These are phyloP conservation scores for Ceraclea dissimilis DNA, from an alignment of 2,888 invertebrate species.

Conservation along the genomic window DNA sequence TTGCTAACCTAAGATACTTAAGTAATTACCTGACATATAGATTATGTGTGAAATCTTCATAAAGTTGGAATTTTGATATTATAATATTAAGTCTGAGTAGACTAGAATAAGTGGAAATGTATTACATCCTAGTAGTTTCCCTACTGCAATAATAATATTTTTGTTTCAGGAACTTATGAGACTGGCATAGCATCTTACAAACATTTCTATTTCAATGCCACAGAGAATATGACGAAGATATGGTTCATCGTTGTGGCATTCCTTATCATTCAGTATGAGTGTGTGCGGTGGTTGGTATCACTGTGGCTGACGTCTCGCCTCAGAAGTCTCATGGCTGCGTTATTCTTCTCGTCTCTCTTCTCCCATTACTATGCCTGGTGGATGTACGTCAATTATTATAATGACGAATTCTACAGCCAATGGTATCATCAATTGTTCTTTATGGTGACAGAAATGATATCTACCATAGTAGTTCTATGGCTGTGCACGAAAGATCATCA, in stretches of 20 bases:
- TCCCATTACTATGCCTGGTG: slow-evolving; percentile 66
- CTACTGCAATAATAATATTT: no score
- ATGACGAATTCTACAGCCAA: slow-evolving; percentile 61
- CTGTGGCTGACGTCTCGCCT: slow-evolving; percentile 46
- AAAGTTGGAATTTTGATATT: no score
- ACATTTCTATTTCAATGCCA: slow-evolving; percentile 64
- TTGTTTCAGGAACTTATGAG: slow-evolving; percentile 53
- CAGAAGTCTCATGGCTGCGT: slow-evolving; percentile 52
- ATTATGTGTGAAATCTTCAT: no score
- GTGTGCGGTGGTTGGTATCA: slow-evolving; percentile 47
- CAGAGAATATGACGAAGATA: slow-evolving; percentile 57
- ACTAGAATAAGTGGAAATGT: no score
- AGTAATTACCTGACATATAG: no score
- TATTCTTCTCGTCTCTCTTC: slow-evolving; percentile 56
- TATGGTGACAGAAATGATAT: slow-evolving; percentile 54
- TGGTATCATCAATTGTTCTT: slow-evolving; percentile 64
- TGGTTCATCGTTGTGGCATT: slow-evolving; percentile 54
- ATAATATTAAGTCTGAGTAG: no score
- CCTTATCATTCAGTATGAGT: slow-evolving; percentile 54
- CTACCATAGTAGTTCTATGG: slow-evolving; percentile 51
- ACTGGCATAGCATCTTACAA: slow-evolving; percentile 62
- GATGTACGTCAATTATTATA: slow-evolving; percentile 63
- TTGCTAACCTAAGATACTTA: no score
- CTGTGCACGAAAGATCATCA: slow-evolving; percentile 46
- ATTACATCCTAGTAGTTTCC: no score